These are phyloP conservation scores for Indri indri DNA, from an alignment of 2,113 vertebrate genomes.

Conservation along the genomic window DNA sequence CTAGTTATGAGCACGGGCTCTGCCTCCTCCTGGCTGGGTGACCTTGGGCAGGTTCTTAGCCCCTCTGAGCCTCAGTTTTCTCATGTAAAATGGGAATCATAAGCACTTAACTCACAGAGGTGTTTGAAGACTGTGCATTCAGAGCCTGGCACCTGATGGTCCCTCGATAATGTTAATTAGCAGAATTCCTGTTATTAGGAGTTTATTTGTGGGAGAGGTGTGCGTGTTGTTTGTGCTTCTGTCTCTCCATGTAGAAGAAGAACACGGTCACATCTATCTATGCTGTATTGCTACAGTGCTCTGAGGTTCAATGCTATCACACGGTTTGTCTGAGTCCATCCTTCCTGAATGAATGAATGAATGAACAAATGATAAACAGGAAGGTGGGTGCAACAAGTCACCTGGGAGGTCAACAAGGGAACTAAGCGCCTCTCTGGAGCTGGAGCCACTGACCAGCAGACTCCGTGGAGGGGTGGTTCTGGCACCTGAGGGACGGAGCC, in stretches of 20 bases:
- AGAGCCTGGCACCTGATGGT: neutral
- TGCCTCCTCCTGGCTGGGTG: neutral
- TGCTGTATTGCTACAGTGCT: too few relatives aligned
- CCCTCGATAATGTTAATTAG: neutral
- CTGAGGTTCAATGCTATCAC: neutral
- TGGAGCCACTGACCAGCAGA: neutral
- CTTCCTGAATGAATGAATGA: neutral
- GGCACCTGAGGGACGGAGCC: neutral
- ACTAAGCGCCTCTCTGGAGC: too few relatives aligned
- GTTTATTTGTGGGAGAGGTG: neutral
- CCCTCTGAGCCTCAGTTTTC: neutral
- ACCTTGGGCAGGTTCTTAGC: neutral
- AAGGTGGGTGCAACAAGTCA: neutral
- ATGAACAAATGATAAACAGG: neutral
- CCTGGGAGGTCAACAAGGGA: too few relatives aligned
- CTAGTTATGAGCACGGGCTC: accelerated
- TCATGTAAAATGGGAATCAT: neutral
- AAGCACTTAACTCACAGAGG: neutral
- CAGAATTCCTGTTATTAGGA: neutral
- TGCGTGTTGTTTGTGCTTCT: neutral
- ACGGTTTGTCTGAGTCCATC: accelerated
- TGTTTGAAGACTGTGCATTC: neutral
- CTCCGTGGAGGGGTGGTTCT: neutral
- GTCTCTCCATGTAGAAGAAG: neutral
- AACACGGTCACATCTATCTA: neutral